phyloP scores from a whole-genome alignment of 2,888 invertebrate species.

The Ochropacha duplaris region DNA sequence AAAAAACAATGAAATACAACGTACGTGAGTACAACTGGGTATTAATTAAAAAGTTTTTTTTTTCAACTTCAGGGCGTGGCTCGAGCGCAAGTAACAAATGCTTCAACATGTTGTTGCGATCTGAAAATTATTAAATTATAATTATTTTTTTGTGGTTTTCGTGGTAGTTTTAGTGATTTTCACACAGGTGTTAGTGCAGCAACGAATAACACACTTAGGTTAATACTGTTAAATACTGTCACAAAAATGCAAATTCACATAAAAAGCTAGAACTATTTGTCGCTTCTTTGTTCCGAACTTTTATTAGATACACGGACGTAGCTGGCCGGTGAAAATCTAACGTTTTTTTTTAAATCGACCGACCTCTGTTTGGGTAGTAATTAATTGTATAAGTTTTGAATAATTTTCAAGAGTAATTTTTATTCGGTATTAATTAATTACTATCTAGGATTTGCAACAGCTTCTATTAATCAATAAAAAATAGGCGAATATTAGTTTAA shows the following conservation, averaged over 20 bases:
- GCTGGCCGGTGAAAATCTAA: too few relatives aligned
- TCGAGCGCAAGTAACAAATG: conserved; percentile 32
- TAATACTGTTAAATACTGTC: background rate
- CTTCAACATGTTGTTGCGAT: conserved; percentile 29
- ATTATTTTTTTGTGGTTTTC: conserved; percentile 3
- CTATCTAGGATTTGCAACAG: too few relatives aligned
- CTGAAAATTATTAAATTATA: conserved; percentile 44
- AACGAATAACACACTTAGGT: background rate
- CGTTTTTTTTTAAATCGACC: too few relatives aligned
- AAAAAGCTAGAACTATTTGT: conserved; percentile 3
- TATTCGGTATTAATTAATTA: too few relatives aligned
- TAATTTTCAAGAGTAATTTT: too few relatives aligned
- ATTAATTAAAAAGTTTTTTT: background rate
- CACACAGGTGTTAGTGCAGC: background rate
- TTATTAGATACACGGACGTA: too few relatives aligned
- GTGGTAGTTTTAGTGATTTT: background rate
- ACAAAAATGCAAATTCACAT: conserved; percentile 6
- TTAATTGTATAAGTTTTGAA: too few relatives aligned
- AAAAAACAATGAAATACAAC: background rate
- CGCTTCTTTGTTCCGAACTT: too few relatives aligned
- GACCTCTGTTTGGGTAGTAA: too few relatives aligned
- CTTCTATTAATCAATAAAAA: too few relatives aligned
- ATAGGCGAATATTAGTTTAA: background rate
- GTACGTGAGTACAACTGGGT: background rate
- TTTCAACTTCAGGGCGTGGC: conserved; percentile 8